Percentiles rank a stretch among this genome's conserved stretches.
Conservation (phyloP, 2,797 vertebrate genomes). For the Hippopotamyrus pictus region DNA sequence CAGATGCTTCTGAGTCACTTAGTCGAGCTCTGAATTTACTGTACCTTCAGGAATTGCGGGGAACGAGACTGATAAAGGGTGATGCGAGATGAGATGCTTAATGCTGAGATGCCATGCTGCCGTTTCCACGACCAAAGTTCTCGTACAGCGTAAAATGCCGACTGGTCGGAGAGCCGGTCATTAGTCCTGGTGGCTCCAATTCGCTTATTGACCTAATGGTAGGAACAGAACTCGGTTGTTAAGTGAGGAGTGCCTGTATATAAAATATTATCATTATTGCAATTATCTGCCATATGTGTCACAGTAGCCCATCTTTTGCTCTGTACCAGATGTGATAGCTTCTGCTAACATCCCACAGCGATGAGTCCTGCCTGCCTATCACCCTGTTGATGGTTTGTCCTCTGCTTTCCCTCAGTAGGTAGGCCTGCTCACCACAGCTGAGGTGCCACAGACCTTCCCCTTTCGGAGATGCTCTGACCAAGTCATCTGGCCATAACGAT, state of each 20-base stretch:
- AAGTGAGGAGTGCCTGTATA: neutral
- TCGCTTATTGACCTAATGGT: neutral
- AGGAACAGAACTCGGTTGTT: neutral
- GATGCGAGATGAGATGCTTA: neutral
- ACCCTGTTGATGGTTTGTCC: neutral
- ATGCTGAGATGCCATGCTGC: too few species aligned
- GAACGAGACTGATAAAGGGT: neutral
- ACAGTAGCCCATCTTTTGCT: neutral
- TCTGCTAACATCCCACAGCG: neutral
- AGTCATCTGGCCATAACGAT: neutral
- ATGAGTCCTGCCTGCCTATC: neutral
- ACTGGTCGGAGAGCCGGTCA: too few species aligned
- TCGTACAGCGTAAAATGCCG: too few species aligned
- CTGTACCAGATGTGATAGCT: neutral
- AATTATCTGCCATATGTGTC: neutral
- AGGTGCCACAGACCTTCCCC: neutral
- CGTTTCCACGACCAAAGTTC: too few species aligned
- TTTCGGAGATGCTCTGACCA: neutral
- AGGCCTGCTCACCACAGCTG: neutral
- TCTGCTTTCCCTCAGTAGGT: neutral
- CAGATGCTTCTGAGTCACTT: neutral
- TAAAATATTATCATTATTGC: neutral
- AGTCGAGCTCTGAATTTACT: neutral
- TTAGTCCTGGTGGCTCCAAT: neutral
- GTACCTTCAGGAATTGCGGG: neutral